Evolutionary conservation across 2,888 invertebrate genomes (phyloP).

Genomic region (Smittia sp.): DNA sequence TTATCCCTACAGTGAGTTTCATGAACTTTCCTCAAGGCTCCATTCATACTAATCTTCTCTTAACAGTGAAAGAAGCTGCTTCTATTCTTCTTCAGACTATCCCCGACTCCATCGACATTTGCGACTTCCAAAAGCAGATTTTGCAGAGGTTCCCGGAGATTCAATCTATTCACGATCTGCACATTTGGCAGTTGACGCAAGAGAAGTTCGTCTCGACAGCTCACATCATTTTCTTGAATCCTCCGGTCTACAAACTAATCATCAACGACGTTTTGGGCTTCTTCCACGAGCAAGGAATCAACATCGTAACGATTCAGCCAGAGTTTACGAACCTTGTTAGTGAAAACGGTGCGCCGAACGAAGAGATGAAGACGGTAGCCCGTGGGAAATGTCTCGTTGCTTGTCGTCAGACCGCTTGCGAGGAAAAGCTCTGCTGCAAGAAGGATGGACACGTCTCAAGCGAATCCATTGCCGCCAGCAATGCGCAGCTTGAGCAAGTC

Average conservation of each 20-base stretch:
- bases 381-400: constrained; percentile 52
- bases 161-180: constrained; percentile 78
- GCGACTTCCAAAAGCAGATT: constrained; percentile 64
- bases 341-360: background rate
- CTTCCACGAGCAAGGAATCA: constrained; percentile 77
- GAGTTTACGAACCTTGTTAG: constrained; percentile 61
- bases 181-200: constrained; percentile 83
- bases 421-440: constrained; percentile 52
- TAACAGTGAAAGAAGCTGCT: constrained; percentile 82
- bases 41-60: constrained; percentile 44
- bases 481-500: constrained; percentile 19
- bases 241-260: constrained; percentile 56
- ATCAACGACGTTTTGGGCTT: constrained; percentile 66
- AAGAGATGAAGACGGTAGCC: constrained; percentile 43
- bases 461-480: background rate
- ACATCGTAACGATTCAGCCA: constrained; percentile 82
- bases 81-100: constrained; percentile 88
- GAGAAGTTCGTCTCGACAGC: constrained; percentile 79
- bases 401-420: constrained; percentile 53
- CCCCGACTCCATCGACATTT: constrained; percentile 81
- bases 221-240: constrained; percentile 66
- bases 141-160: constrained; percentile 66
- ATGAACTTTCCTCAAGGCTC: constrained; percentile 33
- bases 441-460: background rate
- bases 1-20: constrained; percentile 79